Conservation (phyloP, 2,888 invertebrate species). For the Athetis lepigone region DNA sequence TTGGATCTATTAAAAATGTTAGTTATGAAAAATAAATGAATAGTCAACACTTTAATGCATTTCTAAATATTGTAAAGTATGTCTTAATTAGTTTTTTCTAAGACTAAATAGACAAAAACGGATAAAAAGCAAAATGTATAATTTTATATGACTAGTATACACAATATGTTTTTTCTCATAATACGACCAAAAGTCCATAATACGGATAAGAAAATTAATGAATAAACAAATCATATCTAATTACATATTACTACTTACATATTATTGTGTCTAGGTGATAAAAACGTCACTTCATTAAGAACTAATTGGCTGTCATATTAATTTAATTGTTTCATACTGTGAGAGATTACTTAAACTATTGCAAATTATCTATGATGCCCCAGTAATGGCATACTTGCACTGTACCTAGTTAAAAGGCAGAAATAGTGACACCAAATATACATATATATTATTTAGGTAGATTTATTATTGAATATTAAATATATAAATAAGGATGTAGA, state of each 20-base stretch:
- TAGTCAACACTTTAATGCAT: constrained; percentile 56
- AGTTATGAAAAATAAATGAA: constrained; percentile 22
- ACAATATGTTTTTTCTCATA: constrained; percentile 4
- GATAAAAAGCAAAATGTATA: not conserved
- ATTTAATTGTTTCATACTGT: constrained; percentile 19
- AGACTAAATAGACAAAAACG: constrained; percentile 15
- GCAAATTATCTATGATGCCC: constrained; percentile 39
- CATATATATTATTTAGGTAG: not conserved
- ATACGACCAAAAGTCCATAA: not conserved
- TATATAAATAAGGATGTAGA: constrained; percentile 2
- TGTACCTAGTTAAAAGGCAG: constrained; percentile 28
- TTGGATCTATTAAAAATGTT: constrained; percentile 22
- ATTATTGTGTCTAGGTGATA: constrained; percentile 36
- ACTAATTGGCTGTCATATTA: constrained; percentile 54
- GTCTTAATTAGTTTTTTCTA: constrained; percentile 27
- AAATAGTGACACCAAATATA: constrained; percentile 6
- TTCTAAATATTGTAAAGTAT: constrained; percentile 31
- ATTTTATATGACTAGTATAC: not conserved
- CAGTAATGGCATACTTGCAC: constrained; percentile 11
- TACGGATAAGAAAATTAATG: constrained; percentile 26
- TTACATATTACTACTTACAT: constrained; percentile 19
- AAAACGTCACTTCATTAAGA: constrained; percentile 30
- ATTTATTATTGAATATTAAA: constrained; percentile 8
- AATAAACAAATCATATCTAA: constrained; percentile 33
- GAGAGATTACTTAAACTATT: constrained; percentile 35